phyloP scores from a whole-genome alignment of 2,797 vertebrate genomes.

The Argyrosomus regius region DNA sequence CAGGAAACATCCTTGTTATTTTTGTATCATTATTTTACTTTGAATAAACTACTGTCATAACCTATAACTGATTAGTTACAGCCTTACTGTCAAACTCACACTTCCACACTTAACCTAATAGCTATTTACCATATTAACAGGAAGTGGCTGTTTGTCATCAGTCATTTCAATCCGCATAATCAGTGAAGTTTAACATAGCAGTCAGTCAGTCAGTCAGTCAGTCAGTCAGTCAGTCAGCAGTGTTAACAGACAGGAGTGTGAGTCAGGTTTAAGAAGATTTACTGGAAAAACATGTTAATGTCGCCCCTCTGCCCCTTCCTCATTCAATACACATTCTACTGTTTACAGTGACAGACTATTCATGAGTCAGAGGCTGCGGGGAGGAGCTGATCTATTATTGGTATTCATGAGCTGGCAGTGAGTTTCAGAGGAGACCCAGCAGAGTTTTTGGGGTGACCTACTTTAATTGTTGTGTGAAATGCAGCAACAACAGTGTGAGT shows the following conservation, averaged over 20 bases:
- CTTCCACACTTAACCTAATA: conserved; percentile 30
- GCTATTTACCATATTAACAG: neutral
- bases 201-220: no score
- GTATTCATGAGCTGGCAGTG: conserved; percentile 47
- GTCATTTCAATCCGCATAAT: conserved; percentile 7
- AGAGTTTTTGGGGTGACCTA: conserved; percentile 29
- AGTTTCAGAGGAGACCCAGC: conserved; percentile 32
- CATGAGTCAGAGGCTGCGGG: conserved; percentile 26
- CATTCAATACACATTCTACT: conserved; percentile 49
- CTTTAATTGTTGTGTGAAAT: conserved; percentile 28
- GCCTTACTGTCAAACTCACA: neutral
- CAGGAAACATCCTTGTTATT: neutral
- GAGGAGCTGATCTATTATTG: conserved; percentile 45
- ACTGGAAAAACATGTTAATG: conserved; percentile 53
- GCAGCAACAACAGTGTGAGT: neutral
- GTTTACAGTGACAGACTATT: conserved; percentile 33
- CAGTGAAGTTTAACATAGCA: neutral
- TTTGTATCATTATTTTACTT: no score
- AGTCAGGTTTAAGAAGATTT: conserved; percentile 42
- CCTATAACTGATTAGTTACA: neutral
- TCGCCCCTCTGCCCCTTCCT: neutral
- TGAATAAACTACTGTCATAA: neutral
- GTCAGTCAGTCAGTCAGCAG: neutral
- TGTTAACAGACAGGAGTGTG: neutral
- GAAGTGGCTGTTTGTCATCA: conserved; percentile 3